Conservation (phyloP, 35 echinoderm and acorn worm species). For the Nesometra sesokonis region DNA sequence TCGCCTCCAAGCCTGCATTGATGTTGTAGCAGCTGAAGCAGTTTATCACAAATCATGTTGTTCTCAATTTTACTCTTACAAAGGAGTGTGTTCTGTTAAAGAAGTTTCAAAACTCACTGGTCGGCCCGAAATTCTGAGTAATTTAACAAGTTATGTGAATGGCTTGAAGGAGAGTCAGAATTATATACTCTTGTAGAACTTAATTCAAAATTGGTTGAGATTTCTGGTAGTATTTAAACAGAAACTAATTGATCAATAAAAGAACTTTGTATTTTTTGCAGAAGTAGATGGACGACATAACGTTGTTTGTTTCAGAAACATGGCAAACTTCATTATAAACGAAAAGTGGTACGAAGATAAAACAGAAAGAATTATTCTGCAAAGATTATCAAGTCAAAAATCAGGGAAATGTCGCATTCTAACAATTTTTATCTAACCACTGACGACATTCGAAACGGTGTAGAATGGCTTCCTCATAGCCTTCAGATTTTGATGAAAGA, state of each 20-base stretch:
- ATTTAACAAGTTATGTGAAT: not conserved
- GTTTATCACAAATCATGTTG: no score
- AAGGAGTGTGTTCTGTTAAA: no score
- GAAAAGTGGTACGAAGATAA: slow-evolving; percentile 8
- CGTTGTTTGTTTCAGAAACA: slow-evolving; percentile 17
- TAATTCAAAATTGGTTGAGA: not conserved
- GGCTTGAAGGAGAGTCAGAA: slow-evolving; percentile 7
- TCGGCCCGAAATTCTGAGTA: not conserved
- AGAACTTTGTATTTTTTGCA: slow-evolving; percentile 5
- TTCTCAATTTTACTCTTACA: no score
- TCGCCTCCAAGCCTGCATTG: no score
- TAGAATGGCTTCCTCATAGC: no score
- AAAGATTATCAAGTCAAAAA: slow-evolving; percentile 3
- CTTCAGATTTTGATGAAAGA: no score
- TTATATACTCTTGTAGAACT: slow-evolving; percentile 14
- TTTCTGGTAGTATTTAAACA: not conserved
- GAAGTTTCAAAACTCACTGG: no score
- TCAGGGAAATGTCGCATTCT: no score
- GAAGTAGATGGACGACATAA: slow-evolving; percentile 2
- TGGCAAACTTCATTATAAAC: slow-evolving; percentile 13
- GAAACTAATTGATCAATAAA: slow-evolving; percentile 19
- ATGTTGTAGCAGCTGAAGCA: no score
- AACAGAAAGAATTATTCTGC: slow-evolving; percentile 11
- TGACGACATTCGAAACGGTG: no score
- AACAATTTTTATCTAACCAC: no score